These are phyloP conservation scores for Synergus itoensis DNA, from an alignment of 2,888 invertebrate species.

Conservation along the genomic window DNA sequence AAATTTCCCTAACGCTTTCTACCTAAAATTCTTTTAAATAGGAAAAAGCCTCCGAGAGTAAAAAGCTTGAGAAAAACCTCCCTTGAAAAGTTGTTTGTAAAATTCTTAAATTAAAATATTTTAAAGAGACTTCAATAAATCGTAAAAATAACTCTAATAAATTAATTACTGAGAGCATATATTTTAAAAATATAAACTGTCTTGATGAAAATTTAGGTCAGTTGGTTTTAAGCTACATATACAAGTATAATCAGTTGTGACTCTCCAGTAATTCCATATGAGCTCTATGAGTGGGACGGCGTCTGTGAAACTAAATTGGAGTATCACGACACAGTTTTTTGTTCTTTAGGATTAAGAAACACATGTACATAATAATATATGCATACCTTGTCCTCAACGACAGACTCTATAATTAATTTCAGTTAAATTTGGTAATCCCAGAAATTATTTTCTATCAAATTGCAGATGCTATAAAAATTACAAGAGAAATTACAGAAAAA, in stretches of 20 bases:
- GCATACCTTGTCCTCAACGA: not conserved
- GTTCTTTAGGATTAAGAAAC: slow-evolving; percentile 1
- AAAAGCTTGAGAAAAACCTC: no score
- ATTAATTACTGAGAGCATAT: no score
- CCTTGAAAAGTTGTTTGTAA: no score
- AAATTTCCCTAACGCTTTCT: no score
- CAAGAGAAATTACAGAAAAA: no score
- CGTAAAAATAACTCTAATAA: no score
- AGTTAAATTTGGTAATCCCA: not conserved
- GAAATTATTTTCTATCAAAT: not conserved
- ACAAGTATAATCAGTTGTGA: slow-evolving; percentile 21
- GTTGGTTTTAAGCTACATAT: not conserved
- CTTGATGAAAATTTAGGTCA: slow-evolving; percentile 3
- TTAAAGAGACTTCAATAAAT: no score
- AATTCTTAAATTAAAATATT: no score
- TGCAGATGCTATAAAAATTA: not conserved
- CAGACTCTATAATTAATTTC: no score
- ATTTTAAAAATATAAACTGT: not conserved
- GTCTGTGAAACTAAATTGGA: slow-evolving; percentile 24
- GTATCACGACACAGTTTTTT: slow-evolving; percentile 7
- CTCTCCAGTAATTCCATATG: slow-evolving; percentile 30
- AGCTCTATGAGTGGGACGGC: not conserved
- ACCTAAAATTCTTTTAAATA: no score
- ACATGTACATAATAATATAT: not conserved
- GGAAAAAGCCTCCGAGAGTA: no score